A percentile compares a stretch with the other conserved stretches of the same genome.
phyloP scores from a whole-genome alignment of 2,888 invertebrate species.

The Baronia brevicornis region DNA sequence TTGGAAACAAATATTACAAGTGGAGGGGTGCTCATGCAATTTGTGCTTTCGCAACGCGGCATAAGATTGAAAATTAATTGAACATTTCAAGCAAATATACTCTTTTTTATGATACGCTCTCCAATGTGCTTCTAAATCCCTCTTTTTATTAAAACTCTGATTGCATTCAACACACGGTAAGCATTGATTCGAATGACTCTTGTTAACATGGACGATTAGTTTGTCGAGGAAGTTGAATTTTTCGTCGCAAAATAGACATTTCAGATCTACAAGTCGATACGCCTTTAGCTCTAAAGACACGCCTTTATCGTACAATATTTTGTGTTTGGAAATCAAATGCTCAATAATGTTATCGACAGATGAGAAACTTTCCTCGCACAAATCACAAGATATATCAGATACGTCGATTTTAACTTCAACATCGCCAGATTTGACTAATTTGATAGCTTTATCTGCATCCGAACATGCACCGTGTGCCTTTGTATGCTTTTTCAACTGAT shows the following conservation, averaged over 20 bases:
- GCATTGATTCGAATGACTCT: conserved; percentile 34
- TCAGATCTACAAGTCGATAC: conserved; percentile 44
- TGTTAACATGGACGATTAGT: conserved; percentile 47
- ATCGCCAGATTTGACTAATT: conserved; percentile 41
- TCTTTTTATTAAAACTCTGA: conserved; percentile 43
- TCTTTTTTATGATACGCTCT: conserved; percentile 38
- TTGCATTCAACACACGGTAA: conserved; percentile 40
- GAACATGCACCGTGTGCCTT: conserved; percentile 41
- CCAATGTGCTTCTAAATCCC: conserved; percentile 41
- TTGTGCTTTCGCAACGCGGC: conserved; percentile 39
- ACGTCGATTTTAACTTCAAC: conserved; percentile 56
- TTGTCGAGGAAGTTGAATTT: conserved; percentile 36
- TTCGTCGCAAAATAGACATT: conserved; percentile 44
- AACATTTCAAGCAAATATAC: conserved; percentile 42
- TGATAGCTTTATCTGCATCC: conserved; percentile 39
- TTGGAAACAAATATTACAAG: conserved; percentile 50
- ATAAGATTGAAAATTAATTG: conserved; percentile 30
- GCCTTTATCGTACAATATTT: conserved; percentile 35
- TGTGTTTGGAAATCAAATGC: conserved; percentile 45
- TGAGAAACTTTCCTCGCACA: conserved; percentile 33
- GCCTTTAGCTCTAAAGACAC: conserved; percentile 33
- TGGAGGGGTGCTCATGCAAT: conserved; percentile 37
- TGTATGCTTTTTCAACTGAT: conserved; percentile 41
- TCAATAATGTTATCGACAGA: conserved; percentile 30
- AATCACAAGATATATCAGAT: conserved; percentile 42